Conservation (phyloP, 1,140 invertebrate genomes). For the Formica exsecta region DNA sequence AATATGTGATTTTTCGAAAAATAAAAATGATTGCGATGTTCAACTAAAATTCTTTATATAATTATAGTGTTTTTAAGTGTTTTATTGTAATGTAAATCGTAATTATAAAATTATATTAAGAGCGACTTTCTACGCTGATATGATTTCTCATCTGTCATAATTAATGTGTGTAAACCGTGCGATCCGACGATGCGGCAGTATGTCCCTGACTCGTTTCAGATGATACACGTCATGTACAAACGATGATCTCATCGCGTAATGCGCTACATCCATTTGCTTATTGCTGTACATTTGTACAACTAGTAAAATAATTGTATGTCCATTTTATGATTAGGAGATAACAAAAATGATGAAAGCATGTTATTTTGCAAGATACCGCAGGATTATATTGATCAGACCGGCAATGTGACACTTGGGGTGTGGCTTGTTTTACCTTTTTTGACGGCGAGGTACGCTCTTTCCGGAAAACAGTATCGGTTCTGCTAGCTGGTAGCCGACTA, state of each 20-base stretch:
- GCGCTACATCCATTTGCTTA: constrained; percentile 8
- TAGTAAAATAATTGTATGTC: neutral
- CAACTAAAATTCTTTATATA: neutral
- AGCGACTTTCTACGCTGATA: neutral
- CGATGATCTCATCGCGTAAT: constrained; percentile 44
- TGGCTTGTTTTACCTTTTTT: constrained; percentile 60
- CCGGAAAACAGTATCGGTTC: constrained; percentile 19
- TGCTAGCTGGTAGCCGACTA: constrained; percentile 53
- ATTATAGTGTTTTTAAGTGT: neutral
- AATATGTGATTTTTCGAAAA: neutral
- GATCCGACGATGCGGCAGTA: neutral
- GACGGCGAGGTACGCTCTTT: neutral
- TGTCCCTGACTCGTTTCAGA: constrained; percentile 44
- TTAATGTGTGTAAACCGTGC: constrained; percentile 10
- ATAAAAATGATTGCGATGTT: neutral
- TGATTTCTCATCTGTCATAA: constrained; percentile 3
- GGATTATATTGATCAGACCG: constrained; percentile 58
- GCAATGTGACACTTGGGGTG: constrained; percentile 43
- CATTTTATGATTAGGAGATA: neutral
- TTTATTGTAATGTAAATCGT: neutral
- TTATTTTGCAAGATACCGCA: constrained; percentile 1
- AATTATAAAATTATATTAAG: constrained; percentile 10
- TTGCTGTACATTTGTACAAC: neutral
- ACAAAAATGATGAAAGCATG: neutral
- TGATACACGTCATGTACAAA: neutral